Base-by-base conservation (phyloP, 2,797 vertebrate species). In the Alca torda region DNA sequence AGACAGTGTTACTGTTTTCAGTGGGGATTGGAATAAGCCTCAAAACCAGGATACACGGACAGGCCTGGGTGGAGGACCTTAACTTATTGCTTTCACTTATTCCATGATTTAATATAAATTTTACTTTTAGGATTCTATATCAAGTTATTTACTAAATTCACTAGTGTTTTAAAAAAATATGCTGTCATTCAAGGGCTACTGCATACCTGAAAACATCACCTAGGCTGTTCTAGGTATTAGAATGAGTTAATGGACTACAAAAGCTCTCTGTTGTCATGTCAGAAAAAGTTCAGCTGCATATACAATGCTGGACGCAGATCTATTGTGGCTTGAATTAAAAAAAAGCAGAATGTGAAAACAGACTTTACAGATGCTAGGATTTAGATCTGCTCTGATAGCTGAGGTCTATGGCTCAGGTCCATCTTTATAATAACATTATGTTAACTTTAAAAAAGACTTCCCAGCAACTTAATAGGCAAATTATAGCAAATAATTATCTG, bases 11-110 rank as follows among this genome's bases (percentile, higher is more conserved):
- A 28, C 3, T 48, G 7, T 87, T 85, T 95, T 63, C 46, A 39
- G 0, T 3, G 3, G 3, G 5, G 9, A 11, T 37, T 41, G 56
- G 13, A 54, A 51, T n/a, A 35, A 37, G 5, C 24, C 16, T 93
- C 21, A 59, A 25, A 68, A 69, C 3, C 72, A 14, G 9, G 11
- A 28, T 45, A 37, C 1, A 2, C n/a, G 28, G 26, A 14, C 15
- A 65, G 11, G 28, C 65, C 25, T 85, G 21, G 5, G 4, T 73
- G 35, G 35, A 84, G 46, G 11, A 73, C 2, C 8, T 79, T 50
- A 50, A 33, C 11, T 26, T 84, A 46, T 1, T 69, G 21, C 4
- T 75, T 84, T 17, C 15, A 39, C 5, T 48, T 51, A 35, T 60
- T 59, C 13, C 76, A 2, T 41, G 10, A 45, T 12, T 88, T 72